A percentile compares a stretch with the other conserved stretches of the same genome.
Evolutionary conservation across 1,140 invertebrate genomes (phyloP).

Genomic region (Neodiprion lecontei): DNA sequence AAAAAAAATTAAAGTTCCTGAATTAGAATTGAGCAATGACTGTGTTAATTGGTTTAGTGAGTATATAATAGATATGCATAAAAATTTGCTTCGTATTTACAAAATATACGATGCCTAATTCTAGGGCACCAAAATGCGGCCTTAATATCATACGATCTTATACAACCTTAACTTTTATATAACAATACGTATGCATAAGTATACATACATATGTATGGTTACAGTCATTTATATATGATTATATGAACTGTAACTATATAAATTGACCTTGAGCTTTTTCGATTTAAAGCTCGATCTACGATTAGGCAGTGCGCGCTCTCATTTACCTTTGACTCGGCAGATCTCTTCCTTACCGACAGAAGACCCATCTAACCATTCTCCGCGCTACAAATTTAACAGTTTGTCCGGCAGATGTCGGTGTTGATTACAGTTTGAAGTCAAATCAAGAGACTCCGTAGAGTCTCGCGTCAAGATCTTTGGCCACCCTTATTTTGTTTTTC

Average conservation of each 20-base stretch:
- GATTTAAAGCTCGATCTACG: background rate
- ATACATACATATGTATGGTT: no score
- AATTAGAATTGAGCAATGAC: constrained; percentile 4
- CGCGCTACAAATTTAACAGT: no score
- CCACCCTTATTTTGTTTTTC: no score
- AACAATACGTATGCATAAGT: no score
- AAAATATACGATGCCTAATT: background rate
- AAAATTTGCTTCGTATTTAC: background rate
- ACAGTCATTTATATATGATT: no score
- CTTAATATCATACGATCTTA: background rate
- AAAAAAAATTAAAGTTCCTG: background rate
- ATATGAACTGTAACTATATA: background rate
- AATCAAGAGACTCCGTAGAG: no score
- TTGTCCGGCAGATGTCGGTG: no score
- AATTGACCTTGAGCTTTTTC: background rate
- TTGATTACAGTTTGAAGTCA: no score
- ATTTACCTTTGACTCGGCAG: background rate
- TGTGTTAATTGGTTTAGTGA: background rate
- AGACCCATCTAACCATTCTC: no score
- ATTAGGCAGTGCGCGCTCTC: background rate
- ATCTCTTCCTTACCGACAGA: background rate
- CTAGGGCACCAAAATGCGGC: background rate
- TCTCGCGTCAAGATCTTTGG: no score
- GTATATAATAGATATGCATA: background rate
- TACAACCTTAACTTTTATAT: no score